A percentile compares a stretch with the other conserved stretches of the same genome.
phyloP scores from a whole-genome alignment of 2,888 invertebrate genomes.

The Lithophane ornitopus region DNA sequence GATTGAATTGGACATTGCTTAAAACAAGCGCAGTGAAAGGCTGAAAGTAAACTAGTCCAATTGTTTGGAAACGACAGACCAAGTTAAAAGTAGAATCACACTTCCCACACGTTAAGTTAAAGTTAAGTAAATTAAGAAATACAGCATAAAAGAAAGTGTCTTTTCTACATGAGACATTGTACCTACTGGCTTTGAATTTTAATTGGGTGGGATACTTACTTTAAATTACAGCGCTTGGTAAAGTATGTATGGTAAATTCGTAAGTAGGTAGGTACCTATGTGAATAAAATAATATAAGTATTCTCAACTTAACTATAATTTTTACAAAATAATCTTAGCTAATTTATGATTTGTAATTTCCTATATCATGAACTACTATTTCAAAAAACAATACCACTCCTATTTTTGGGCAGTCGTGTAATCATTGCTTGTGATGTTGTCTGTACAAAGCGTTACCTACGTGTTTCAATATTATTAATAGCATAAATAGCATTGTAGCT shows the following conservation, averaged over 20 bases:
- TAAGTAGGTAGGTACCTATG: background rate
- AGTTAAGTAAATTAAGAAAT: background rate
- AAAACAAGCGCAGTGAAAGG: conserved; percentile 56
- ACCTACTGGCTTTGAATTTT: conserved; percentile 22
- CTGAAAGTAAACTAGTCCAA: conserved; percentile 49
- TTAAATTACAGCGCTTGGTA: conserved; percentile 2
- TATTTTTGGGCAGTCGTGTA: background rate
- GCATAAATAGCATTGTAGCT: background rate
- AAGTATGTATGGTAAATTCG: background rate
- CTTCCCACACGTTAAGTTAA: conserved; percentile 37
- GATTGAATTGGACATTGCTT: conserved; percentile 33
- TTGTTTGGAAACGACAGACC: conserved; percentile 25
- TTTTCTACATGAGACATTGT: conserved; percentile 14
- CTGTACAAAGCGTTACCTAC: background rate
- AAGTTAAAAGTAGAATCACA: background rate
- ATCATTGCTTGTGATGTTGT: background rate
- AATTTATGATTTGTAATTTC: background rate
- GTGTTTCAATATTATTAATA: background rate
- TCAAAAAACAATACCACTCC: background rate
- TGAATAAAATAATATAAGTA: background rate
- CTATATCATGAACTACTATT: background rate
- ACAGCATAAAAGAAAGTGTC: conserved; percentile 2
- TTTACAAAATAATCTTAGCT: background rate
- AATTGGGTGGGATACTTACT: conserved; percentile 3
- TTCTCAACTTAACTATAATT: background rate